A percentile compares a stretch with the other conserved stretches of the same genome.
phyloP scores from a whole-genome alignment of 2,113 vertebrate species.

The Pelecanus crispus region DNA sequence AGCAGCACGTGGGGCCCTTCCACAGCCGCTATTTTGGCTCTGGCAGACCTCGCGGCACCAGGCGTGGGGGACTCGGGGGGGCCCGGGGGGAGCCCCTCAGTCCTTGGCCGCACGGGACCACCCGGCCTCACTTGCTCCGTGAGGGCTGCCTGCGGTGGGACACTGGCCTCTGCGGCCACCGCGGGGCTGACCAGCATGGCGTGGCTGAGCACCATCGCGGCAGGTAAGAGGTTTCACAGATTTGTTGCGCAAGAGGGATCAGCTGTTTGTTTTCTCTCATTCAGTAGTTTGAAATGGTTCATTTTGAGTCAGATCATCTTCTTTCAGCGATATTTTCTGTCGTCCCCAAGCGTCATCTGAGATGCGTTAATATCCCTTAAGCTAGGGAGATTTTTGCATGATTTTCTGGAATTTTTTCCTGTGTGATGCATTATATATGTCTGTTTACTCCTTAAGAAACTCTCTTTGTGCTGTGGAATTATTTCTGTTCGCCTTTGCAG shows the following conservation, averaged over 20 bases:
- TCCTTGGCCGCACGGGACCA: rapidly evolving
- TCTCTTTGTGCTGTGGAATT: neutral
- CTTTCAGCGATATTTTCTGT: neutral
- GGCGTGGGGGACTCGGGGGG: rapidly evolving
- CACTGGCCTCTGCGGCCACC: rapidly evolving
- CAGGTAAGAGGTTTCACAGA: neutral
- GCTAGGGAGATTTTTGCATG: neutral
- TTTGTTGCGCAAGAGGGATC: neutral
- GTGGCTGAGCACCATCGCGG: rapidly evolving
- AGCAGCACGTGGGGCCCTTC: rapidly evolving
- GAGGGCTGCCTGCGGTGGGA: neutral
- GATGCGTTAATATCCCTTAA: neutral
- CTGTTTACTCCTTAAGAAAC: neutral
- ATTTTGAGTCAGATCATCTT: neutral
- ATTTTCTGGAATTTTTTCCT: neutral
- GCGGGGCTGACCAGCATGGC: rapidly evolving
- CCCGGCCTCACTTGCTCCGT: rapidly evolving
- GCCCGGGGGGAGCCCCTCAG: rapidly evolving
- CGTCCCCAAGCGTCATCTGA: neutral
- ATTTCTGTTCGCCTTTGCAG: neutral
- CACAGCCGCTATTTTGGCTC: rapidly evolving
- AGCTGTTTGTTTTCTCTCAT: neutral
- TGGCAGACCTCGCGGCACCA: rapidly evolving
- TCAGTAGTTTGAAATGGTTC: neutral
- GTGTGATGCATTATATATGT: neutral